phyloP scores from a whole-genome alignment of 2,888 invertebrate species.

The Cheilosia grossa region DNA sequence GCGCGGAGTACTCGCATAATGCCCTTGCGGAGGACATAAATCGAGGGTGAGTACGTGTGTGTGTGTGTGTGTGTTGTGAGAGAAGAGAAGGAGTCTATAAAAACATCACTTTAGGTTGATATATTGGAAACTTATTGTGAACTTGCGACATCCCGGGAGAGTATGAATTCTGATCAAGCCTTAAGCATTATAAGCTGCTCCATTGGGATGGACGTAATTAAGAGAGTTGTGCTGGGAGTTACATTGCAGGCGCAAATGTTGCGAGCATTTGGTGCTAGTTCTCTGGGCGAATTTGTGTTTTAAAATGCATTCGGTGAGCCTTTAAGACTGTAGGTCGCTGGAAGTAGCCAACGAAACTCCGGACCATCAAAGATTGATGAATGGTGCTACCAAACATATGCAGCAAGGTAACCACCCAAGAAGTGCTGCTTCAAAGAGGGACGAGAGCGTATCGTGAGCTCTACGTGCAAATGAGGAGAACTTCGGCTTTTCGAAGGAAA shows the following conservation, averaged over 20 bases:
- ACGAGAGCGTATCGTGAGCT: no score
- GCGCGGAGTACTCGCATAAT: neutral
- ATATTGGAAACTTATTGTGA: slow-evolving; percentile 48
- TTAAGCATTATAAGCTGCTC: slow-evolving; percentile 6
- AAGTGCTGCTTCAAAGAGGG: no score
- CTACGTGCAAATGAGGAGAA: no score
- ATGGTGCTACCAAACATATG: no score
- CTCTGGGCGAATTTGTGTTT: neutral
- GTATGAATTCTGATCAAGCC: neutral
- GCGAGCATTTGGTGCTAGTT: neutral
- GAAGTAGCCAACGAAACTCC: neutral
- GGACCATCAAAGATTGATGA: no score
- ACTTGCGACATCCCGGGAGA: slow-evolving; percentile 15
- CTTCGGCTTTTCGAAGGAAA: no score
- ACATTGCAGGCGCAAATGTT: neutral
- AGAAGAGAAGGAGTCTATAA: slow-evolving; percentile 24
- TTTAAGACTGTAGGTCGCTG: no score
- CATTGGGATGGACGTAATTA: neutral
- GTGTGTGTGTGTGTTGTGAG: no score
- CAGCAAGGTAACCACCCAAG: no score
- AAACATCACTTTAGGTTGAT: slow-evolving; percentile 48
- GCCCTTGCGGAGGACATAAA: slow-evolving; percentile 7
- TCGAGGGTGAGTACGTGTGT: neutral
- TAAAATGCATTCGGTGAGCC: neutral
- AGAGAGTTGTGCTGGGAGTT: neutral